Base-by-base conservation (phyloP, 2,888 invertebrate genomes). In the Lymantria monacha region DNA sequence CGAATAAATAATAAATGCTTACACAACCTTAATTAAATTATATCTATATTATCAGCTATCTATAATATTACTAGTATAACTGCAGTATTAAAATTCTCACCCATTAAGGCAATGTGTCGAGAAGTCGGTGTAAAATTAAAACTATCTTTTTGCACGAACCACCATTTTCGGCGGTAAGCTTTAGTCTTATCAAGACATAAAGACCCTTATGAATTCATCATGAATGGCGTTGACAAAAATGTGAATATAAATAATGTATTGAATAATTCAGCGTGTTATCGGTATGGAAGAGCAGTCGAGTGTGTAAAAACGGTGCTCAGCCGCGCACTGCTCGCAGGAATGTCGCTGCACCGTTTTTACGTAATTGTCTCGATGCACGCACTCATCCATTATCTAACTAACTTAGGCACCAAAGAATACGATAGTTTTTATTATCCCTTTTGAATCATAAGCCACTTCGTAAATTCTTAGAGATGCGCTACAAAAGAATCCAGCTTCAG, bases 111-210 rank as follows among this genome's bases (percentile, higher is more conserved):
- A 42, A 59, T 69, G 74, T 72, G 68, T 70, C 66, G 66, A 66
- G 59, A 57, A 67, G 69, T 74, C 74, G 67, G 72, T 79, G 79
- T 81, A 72, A 79, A 76, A 65, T 75, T 68, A 70, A 61, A 71
- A 69, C 65, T 70, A 59, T 58, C 61, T 87, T 89, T 85, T 87
- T 87, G 73, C 63, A 8, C 37, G 43, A 14, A 9, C 52, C 53
- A 57, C 83, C 85, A 79, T 85, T 83, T 87, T 79, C 58, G 85
- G 83, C 74, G 75, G 75, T 88, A 80, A 85, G 87, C 89, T 88
- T 90, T 86, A 88, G 81, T 86, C 83, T 88, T 88, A 91, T 90
- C 87, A 89, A 90, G 89, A 90, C 90, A 88, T 90, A 90, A 89
- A 87, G 86, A 85, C 81, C 79, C 81, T 84, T 87, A 87, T 88